These are phyloP conservation scores for Procavia capensis DNA, from an alignment of 2,113 vertebrate species.

Conservation along the genomic window DNA sequence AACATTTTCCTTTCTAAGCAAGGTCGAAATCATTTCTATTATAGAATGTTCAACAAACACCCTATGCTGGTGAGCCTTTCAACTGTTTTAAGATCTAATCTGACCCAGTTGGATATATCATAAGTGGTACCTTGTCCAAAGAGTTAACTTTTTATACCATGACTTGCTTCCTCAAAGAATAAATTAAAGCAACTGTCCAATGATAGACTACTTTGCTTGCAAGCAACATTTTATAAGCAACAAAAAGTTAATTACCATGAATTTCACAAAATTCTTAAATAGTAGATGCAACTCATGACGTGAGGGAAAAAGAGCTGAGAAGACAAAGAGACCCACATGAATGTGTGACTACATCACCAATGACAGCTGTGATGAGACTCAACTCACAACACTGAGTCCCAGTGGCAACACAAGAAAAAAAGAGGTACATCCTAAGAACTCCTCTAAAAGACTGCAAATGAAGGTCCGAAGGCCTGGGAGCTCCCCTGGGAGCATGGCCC, in stretches of 20 bases:
- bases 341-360: too few relatives aligned
- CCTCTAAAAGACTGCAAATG: too few relatives aligned
- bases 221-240: not conserved
- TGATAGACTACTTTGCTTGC: not conserved
- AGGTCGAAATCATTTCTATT: not conserved
- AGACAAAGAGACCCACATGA: too few relatives aligned
- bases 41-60: not conserved
- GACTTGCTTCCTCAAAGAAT: not conserved
- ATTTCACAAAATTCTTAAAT: slow-evolving; percentile 43
- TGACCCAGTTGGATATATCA: not conserved
- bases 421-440: too few relatives aligned
- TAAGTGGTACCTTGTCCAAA: not conserved
- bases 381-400: too few relatives aligned
- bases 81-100: slow-evolving; percentile 34
- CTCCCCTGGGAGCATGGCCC: too few relatives aligned
- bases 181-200: not conserved
- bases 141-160: not conserved
- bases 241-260: not conserved
- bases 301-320: too few relatives aligned
- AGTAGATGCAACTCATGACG: not conserved
- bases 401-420: too few relatives aligned
- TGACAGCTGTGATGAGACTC: too few relatives aligned
- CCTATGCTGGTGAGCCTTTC: not conserved
- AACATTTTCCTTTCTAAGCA: not conserved
- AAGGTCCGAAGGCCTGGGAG: too few relatives aligned